Evolutionary conservation across 2,797 vertebrate species (phyloP).

Genomic region (Ctenosaura bakeri): DNA sequence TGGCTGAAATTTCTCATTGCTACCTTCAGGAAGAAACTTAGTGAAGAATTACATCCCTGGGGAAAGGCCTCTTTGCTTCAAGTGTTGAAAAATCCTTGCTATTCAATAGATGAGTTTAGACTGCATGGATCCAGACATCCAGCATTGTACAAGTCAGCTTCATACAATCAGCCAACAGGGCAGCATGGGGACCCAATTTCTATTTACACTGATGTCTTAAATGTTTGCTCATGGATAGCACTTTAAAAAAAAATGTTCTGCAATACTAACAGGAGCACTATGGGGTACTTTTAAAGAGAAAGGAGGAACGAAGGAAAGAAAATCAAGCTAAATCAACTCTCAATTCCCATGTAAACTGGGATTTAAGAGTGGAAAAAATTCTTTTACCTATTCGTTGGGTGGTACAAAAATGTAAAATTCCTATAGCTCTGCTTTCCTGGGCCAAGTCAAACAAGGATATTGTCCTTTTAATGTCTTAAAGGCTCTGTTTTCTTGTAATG

Average conservation of each 20-base stretch:
- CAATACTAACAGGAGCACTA: slow-evolving; percentile 50
- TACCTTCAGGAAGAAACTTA: too few species aligned
- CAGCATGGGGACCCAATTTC: not conserved
- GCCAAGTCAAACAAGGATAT: slow-evolving; percentile 87
- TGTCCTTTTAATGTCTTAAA: slow-evolving; percentile 87
- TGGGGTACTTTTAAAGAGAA: slow-evolving; percentile 49
- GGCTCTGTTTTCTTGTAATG: slow-evolving; percentile 85
- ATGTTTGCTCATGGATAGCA: slow-evolving; percentile 41
- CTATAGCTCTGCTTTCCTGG: slow-evolving; percentile 75
- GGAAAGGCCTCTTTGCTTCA: not conserved
- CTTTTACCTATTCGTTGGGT: slow-evolving; percentile 82
- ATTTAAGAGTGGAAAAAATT: slow-evolving; percentile 80
- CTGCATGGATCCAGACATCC: not conserved
- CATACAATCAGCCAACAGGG: not conserved
- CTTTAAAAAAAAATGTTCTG: slow-evolving; percentile 44
- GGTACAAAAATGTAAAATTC: slow-evolving; percentile 83
- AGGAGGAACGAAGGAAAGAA: slow-evolving; percentile 11
- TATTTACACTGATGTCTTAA: slow-evolving; percentile 7
- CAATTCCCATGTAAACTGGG: slow-evolving; percentile 75
- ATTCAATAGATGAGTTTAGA: not conserved
- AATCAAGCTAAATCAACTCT: slow-evolving; percentile 69
- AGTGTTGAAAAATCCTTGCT: not conserved
- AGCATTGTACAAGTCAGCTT: not conserved
- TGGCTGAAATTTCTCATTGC: too few species aligned
- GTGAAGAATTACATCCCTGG: too few species aligned